A percentile compares a stretch with the other conserved stretches of the same genome.
Evolutionary conservation across 2,797 vertebrate genomes (phyloP).

Genomic region (Ptychadena robeensis): DNA sequence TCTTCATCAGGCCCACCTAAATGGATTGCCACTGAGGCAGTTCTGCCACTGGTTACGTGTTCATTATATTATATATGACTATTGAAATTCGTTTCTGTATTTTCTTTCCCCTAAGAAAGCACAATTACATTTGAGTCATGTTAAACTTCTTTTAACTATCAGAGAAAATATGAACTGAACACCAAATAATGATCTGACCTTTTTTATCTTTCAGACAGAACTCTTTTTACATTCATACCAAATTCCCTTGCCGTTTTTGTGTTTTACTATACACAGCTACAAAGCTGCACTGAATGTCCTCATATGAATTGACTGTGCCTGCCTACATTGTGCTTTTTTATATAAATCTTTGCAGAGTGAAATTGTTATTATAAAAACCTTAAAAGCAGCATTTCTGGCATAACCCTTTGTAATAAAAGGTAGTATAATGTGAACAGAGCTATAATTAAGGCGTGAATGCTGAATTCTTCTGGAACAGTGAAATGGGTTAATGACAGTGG

Average conservation of each 20-base stretch:
- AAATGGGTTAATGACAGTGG: constrained; percentile 51
- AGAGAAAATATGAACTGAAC: constrained; percentile 5
- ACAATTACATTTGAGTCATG: background rate
- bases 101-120: background rate
- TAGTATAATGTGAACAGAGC: background rate
- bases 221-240: background rate
- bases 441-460: background rate
- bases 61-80: background rate
- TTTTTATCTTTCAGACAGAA: background rate
- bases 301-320: background rate
- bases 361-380: constrained; percentile 18
- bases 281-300: background rate
- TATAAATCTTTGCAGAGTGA: constrained; percentile 8
- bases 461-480: background rate
- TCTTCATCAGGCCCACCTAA: too few relatives aligned
- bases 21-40: too few relatives aligned
- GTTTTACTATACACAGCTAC: background rate
- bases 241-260: background rate
- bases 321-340: background rate
- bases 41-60: too few relatives aligned
- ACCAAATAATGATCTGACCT: background rate
- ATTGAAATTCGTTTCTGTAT: background rate
- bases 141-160: background rate
- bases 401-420: constrained; percentile 27
- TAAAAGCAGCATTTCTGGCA: constrained; percentile 5